Evolutionary conservation across 1,140 invertebrate genomes (phyloP), one percentile per base, ranked within the genome.

Genomic region (Drosophila seguyi): DNA sequence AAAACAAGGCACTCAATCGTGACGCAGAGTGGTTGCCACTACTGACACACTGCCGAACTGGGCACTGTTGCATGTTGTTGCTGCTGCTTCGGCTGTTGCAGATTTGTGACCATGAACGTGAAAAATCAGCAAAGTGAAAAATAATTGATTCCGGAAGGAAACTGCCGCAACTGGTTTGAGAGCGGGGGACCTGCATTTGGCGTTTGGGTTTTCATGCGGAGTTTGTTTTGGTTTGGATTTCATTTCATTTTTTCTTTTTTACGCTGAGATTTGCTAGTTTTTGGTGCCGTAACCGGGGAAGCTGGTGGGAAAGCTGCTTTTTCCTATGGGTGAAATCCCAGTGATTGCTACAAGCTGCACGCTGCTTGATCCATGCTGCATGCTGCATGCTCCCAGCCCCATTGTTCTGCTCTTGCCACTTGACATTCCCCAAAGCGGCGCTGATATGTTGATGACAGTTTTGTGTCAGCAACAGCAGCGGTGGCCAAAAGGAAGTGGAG

Each of bases 81-180:
- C 11, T 44, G 75, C 41, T 55, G 55, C 6, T 53, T 47, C 16
- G 25, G 59, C 36, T 75, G 75, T 41, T 45, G 75, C 56, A 62
- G 61, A 76, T 79, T 76, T 82, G 79, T 87, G 84, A 74, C 83
- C 83, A 87, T 87, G 83, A 87, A 87, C 83, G 84, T 87, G 83
- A 87, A 87, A 83, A 67, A 74, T 65, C 62, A 69, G 66, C 84
- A 80, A 84, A 87, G 83, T 83, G 83, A 87, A 87, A 88, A 83
- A 83, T 88, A 87, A 87, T 87, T 84, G 84, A 87, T 87, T 87
- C 84, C 85, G 84, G 84, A 87, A 87, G 84, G 84, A 87, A 87
- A 87, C 84, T 87, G 84, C 76, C 73, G 78, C 68, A 88, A 87
- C 84, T 88, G 84, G 84, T 87, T 87, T 83, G 44, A n/a, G n/a